Base-by-base conservation (phyloP, 30 jellyfish, hydroid and myxozoan genomes). In the Aurelia sp. region DNA sequence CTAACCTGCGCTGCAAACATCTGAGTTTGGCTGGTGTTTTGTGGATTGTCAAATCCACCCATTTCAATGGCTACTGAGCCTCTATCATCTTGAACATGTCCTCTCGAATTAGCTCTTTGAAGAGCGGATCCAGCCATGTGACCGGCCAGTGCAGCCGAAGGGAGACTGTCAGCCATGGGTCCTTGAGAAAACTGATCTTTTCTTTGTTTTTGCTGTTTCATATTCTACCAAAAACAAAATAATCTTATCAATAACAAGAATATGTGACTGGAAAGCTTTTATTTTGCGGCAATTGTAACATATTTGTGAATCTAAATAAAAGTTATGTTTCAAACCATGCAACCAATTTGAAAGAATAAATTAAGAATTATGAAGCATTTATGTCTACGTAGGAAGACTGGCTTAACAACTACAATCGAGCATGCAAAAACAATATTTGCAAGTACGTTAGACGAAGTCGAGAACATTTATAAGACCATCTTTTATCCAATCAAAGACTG, bases 151-250 rank as follows among this genome's bases (percentile, higher is more conserved):
- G 92, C 97, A 4, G 97, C 92, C 10, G 97, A 77, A 5, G 92
- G 99, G 19, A 95, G 74, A 48, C 97, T 89, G 63, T 95, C 99
- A 2, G 97, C 97, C 77, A 95, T 40, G 19, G 97, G 97, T 4
- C 99, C 99, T 58, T 95, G 97, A 16, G 99, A 95, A 63, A 95
- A 95, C 69, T 95, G 98, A 69, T 90, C 99, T 41, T 97, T 83
- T 38, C 99, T 67, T 47, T 95, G 92, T 74, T 91, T 89, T 69
- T 95, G 99, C 38, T 95, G 99, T 60, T 95, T 95, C 99, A 95
- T 95, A 74, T 95, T 95, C 99, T 95, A 30, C 3, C 31, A 63
- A 35, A 65, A 48, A 13, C 10, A 50, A 27, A 35, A 20, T 51
- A 62, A 24, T 11, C 40, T 48, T 13, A 13, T 7, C 3, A 13